These are phyloP conservation scores for Hemibagrus guttatus DNA, from an alignment of 2,797 vertebrate species.

Conservation along the genomic window DNA sequence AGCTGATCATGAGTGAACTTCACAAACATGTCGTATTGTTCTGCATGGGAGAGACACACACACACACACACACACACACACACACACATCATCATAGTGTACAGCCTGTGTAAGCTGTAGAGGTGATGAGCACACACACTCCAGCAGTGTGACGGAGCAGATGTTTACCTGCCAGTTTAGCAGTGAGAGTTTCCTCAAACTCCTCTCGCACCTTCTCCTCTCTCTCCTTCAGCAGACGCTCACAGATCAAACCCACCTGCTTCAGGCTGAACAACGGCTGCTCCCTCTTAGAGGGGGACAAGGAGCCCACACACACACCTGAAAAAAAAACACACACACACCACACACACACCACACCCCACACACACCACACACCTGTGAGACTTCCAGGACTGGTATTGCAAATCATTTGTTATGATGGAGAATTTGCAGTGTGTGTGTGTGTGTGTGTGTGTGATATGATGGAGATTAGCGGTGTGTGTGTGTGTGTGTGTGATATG, in stretches of 20 bases:
- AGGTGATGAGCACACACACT: neutral
- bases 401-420: neutral
- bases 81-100: neutral
- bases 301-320: slow-evolving; percentile 81
- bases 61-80: neutral
- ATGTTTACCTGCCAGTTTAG: slow-evolving; percentile 91
- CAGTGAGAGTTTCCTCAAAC: slow-evolving; percentile 96
- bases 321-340: neutral
- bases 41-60: slow-evolving; percentile 67
- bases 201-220: slow-evolving; percentile 98
- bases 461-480: neutral
- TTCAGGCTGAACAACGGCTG: slow-evolving; percentile 96
- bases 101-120: neutral
- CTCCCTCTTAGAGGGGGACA: slow-evolving; percentile 91
- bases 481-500: too few relatives aligned
- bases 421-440: neutral
- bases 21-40: slow-evolving; percentile 98
- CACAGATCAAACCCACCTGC: slow-evolving; percentile 99
- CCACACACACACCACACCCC: slow-evolving; percentile 12
- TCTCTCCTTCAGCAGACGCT: slow-evolving; percentile 96
- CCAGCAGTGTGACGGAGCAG: neutral
- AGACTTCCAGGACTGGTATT: too few relatives aligned
- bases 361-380: neutral
- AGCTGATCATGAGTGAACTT: slow-evolving; percentile 99
- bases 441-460: slow-evolving; percentile 34